Conservation (phyloP, 2,113 vertebrate species). For the Beaufortia kweichowensis region DNA sequence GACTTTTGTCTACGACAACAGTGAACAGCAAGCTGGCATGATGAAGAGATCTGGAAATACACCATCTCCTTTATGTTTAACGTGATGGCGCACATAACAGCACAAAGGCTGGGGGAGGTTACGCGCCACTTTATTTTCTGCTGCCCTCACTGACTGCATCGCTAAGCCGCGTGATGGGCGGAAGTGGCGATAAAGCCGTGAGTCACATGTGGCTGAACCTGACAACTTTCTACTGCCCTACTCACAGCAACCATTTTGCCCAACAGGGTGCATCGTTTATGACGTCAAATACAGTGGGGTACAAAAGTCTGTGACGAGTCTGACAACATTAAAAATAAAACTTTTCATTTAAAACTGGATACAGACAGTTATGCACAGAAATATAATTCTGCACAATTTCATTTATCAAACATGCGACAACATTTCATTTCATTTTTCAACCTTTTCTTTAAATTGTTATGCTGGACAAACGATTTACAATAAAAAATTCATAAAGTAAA, state of each 20-base stretch:
- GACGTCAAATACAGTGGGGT: too few species aligned
- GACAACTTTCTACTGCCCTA: background rate
- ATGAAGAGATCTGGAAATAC: conserved; percentile 23
- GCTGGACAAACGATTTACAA: too few species aligned
- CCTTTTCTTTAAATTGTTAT: too few species aligned
- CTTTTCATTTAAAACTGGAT: too few species aligned
- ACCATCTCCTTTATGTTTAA: background rate
- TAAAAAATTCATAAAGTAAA: too few species aligned
- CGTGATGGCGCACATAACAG: background rate
- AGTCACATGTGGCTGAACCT: background rate
- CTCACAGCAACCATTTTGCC: background rate
- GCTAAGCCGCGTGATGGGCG: background rate
- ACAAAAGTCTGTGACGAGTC: too few species aligned
- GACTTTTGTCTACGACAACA: background rate
- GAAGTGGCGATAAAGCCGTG: background rate
- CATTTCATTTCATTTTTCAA: too few species aligned
- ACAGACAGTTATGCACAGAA: too few species aligned
- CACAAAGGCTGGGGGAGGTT: conserved; percentile 8
- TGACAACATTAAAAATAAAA: too few species aligned
- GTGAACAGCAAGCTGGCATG: background rate
- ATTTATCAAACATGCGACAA: too few species aligned
- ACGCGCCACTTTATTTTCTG: background rate
- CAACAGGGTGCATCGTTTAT: too few species aligned
- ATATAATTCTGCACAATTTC: too few species aligned
- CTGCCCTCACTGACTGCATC: conserved; percentile 11